phyloP scores from a whole-genome alignment of 1,140 invertebrate species.

The Polypedilum pembai region DNA sequence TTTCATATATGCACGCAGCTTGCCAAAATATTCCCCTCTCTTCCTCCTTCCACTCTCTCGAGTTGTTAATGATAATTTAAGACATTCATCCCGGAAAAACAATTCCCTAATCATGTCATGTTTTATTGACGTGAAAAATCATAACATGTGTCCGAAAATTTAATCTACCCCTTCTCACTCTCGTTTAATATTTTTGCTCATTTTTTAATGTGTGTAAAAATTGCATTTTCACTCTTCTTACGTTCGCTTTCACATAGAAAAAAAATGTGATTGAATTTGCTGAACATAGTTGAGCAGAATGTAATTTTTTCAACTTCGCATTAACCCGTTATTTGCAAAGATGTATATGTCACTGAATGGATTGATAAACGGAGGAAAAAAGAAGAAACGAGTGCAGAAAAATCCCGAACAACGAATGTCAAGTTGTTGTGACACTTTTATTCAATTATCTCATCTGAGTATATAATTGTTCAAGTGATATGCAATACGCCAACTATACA shows the following conservation, averaged over 20 bases:
- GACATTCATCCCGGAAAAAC: neutral
- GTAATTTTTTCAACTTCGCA: neutral
- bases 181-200: neutral
- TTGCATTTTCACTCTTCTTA: neutral
- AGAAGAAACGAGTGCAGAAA: neutral
- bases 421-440: slow-evolving; percentile 27
- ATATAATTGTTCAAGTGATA: slow-evolving; percentile 10
- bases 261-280: neutral
- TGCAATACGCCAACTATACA: slow-evolving; percentile 16
- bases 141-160: slow-evolving; percentile 25
- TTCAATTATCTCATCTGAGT: slow-evolving; percentile 23
- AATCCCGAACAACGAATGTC: slow-evolving; percentile 18
- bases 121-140: slow-evolving; percentile 28
- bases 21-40: neutral
- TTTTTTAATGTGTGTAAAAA: slow-evolving; percentile 4
- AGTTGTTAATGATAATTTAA: slow-evolving; percentile 21
- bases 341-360: neutral
- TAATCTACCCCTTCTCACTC: neutral
- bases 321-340: neutral
- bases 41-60: neutral
- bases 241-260: neutral
- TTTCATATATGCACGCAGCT: neutral
- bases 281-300: neutral
- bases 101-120: slow-evolving; percentile 25
- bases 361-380: neutral